Evolutionary conservation across 1,140 invertebrate species (phyloP).

Genomic region (Philotrypesis tridentata): DNA sequence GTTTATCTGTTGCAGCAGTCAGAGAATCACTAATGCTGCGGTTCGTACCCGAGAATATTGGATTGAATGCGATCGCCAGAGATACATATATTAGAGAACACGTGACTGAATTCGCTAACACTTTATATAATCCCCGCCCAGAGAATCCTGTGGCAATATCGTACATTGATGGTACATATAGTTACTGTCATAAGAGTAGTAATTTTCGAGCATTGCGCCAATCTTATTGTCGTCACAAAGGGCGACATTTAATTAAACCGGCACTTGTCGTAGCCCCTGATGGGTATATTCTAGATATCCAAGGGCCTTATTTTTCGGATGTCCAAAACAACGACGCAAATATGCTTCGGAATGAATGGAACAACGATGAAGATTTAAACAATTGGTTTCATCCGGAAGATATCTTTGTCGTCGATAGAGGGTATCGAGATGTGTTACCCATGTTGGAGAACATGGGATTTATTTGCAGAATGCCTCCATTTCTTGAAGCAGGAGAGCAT

Average conservation of each 20-base stretch:
- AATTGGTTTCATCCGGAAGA: constrained; percentile 40
- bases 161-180: constrained; percentile 28
- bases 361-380: constrained; percentile 32
- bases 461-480: constrained; percentile 37
- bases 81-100: constrained; percentile 16
- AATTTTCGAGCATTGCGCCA: constrained; percentile 14
- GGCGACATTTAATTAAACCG: constrained; percentile 12
- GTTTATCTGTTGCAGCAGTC: constrained; percentile 1
- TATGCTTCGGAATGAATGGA: too few relatives aligned
- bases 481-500: not conserved
- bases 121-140: constrained; percentile 31
- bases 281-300: constrained; percentile 44
- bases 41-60: constrained; percentile 20
- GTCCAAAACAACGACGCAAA: constrained; percentile 46
- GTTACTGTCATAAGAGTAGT: not conserved
- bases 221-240: constrained; percentile 14
- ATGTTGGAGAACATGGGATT: not conserved
- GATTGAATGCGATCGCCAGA: not conserved
- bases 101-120: constrained; percentile 15
- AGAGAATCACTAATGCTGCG: constrained; percentile 3
- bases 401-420: constrained; percentile 34
- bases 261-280: too few relatives aligned
- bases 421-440: constrained; percentile 36
- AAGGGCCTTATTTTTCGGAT: constrained; percentile 47
- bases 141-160: constrained; percentile 1